A percentile compares a stretch with the other conserved stretches of the same genome.
Conservation (phyloP, 2,113 vertebrate genomes). For the Lophotis ruficrista region DNA sequence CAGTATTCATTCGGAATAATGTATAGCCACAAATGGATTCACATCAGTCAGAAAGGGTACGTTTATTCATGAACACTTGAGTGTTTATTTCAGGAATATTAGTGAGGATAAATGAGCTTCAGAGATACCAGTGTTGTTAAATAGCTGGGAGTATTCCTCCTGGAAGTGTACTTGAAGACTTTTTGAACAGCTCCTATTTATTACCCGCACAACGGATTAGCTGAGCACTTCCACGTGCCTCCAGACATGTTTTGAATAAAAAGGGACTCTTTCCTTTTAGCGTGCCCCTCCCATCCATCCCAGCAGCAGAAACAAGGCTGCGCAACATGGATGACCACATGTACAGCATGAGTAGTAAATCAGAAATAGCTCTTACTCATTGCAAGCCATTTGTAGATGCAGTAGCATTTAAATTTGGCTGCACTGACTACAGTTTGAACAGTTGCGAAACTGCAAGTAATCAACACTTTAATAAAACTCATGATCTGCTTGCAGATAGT, state of each 20-base stretch:
- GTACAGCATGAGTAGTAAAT: not conserved
- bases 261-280: not conserved
- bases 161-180: constrained; percentile 27
- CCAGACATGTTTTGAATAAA: not conserved
- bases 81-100: constrained; percentile 70
- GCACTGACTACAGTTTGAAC: not conserved
- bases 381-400: not conserved
- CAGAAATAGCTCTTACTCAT: constrained; percentile 1
- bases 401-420: constrained; percentile 12
- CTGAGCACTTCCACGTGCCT: constrained; percentile 12
- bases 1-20: constrained; percentile 13
- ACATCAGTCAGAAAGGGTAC: constrained; percentile 45
- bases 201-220: constrained; percentile 12
- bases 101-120: constrained; percentile 44
- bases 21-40: constrained; percentile 42
- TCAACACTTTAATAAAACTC: constrained; percentile 55
- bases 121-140: constrained; percentile 19
- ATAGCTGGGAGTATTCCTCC: constrained; percentile 46
- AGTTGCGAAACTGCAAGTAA: constrained; percentile 54
- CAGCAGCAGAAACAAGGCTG: not conserved
- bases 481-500: constrained; percentile 32
- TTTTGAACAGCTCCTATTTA: constrained; percentile 22
- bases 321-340: not conserved
- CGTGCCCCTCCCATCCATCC: not conserved
- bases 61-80: constrained; percentile 49